Percentiles rank a stretch among this genome's conserved stretches.
Evolutionary conservation across 2,113 vertebrate genomes (phyloP).

Genomic region (Phalacrocorax carbo): DNA sequence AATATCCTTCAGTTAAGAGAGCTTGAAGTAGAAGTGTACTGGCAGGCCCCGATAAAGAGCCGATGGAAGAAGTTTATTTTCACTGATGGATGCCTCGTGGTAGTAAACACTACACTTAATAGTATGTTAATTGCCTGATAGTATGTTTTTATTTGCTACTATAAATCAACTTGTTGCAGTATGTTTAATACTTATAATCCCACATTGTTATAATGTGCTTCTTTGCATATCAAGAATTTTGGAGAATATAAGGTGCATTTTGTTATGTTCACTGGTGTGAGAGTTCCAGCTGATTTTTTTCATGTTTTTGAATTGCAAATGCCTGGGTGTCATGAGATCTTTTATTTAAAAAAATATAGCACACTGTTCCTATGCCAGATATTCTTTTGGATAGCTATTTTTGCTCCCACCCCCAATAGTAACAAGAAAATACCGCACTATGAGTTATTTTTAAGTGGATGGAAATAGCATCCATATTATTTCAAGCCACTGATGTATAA

Average conservation of each 20-base stretch:
- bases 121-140: background rate
- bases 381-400: conserved; percentile 72
- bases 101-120: background rate
- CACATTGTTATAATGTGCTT: background rate
- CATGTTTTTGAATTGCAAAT: conserved; percentile 25
- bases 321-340: conserved; percentile 60
- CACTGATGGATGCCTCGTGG: background rate
- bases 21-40: background rate
- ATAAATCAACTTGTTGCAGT: background rate
- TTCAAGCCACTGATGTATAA: conserved; percentile 69
- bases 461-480: conserved; percentile 76
- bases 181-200: background rate
- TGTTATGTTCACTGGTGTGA: background rate
- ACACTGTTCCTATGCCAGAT: conserved; percentile 66
- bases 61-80: background rate
- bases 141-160: background rate
- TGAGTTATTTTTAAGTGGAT: conserved; percentile 75
- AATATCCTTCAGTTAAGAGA: background rate
- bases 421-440: conserved; percentile 75
- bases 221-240: background rate
- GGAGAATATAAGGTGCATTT: background rate
- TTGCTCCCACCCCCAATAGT: conserved; percentile 64
- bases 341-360: conserved; percentile 61
- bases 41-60: background rate
- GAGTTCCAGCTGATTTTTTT: background rate